Percentiles rank a stretch among this genome's conserved stretches.
These are phyloP conservation scores for Parazoanthus swiftii DNA, from an alignment of 92 coral and sea anemone species.

Conservation along the genomic window DNA sequence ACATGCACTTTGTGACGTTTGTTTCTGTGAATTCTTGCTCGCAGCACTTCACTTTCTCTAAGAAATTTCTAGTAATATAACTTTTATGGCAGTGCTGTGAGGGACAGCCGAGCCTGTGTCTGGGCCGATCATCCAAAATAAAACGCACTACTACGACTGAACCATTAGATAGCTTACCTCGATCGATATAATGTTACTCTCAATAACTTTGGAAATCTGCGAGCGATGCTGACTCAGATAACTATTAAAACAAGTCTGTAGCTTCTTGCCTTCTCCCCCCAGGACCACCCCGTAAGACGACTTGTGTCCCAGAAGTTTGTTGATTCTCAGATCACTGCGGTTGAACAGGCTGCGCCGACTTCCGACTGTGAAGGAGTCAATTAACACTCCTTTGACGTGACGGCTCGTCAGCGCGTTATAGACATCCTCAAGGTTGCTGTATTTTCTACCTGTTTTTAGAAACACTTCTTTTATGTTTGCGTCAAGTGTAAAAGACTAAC, in stretches of 20 bases:
- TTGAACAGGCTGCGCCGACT: conserved; percentile 76
- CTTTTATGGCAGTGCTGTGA: not conserved
- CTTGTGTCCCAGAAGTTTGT: conserved; percentile 76
- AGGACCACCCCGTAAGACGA: conserved; percentile 92
- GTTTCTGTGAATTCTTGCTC: too few relatives aligned
- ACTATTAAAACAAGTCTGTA: conserved; percentile 80
- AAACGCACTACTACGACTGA: not conserved
- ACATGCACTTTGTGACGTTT: too few relatives aligned
- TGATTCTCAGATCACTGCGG: conserved; percentile 73
- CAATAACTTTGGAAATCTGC: conserved; percentile 74
- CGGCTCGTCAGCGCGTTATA: conserved; percentile 80
- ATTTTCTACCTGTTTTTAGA: conserved; percentile 53
- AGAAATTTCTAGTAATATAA: too few relatives aligned
- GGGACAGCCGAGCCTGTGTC: not conserved
- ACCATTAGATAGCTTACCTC: conserved; percentile 51
- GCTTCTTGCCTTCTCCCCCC: conserved; percentile 92
- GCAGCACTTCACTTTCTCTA: too few relatives aligned
- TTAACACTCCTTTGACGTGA: conserved; percentile 81
- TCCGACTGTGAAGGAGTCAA: conserved; percentile 91
- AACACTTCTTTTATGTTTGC: not conserved
- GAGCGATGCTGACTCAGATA: conserved; percentile 86
- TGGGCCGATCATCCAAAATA: not conserved
- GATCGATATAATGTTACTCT: conserved; percentile 67
- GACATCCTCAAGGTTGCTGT: conserved; percentile 80
- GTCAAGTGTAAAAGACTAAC: not conserved